Conservation (phyloP, 2,113 vertebrate species). For the Triplophysa dalaica region DNA sequence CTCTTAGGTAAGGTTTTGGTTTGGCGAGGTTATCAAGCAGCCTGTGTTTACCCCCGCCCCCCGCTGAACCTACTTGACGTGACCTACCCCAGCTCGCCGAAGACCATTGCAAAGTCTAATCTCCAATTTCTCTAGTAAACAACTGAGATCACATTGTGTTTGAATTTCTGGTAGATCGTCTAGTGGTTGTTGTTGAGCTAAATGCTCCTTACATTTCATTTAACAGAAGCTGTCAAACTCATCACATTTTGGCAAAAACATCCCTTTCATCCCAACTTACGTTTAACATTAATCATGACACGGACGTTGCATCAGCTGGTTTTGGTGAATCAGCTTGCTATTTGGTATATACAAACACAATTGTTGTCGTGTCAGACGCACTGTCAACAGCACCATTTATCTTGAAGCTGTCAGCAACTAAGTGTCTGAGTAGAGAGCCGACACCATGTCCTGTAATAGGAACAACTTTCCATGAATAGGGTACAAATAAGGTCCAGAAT, state of each 20-base stretch:
- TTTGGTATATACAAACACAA: constrained; percentile 45
- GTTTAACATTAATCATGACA: constrained; percentile 35
- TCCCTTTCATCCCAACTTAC: background rate
- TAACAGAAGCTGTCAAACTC: constrained; percentile 8
- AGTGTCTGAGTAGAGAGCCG: constrained; percentile 46
- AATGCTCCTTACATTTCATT: constrained; percentile 28
- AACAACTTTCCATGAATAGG: too few relatives aligned
- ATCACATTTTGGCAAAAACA: constrained; percentile 2
- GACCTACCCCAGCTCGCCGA: constrained; percentile 31
- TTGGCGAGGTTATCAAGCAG: constrained; percentile 44
- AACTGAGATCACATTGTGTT: constrained; percentile 37
- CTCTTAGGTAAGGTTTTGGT: constrained; percentile 43
- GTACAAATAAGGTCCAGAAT: too few relatives aligned
- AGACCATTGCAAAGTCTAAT: constrained; percentile 37
- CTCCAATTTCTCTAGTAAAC: constrained; percentile 54
- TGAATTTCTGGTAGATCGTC: constrained; percentile 16
- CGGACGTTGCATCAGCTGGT: constrained; percentile 33
- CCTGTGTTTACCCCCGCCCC: constrained; percentile 40
- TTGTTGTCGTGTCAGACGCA: constrained; percentile 43
- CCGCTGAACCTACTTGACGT: constrained; percentile 39
- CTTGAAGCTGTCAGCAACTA: constrained; percentile 41
- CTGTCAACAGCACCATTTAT: constrained; percentile 46
- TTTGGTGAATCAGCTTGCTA: constrained; percentile 31
- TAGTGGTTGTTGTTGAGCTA: constrained; percentile 21
- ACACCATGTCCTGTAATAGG: background rate